Evolutionary conservation across 2,797 vertebrate species (phyloP).

Genomic region (Hydrocynus forskahlii): DNA sequence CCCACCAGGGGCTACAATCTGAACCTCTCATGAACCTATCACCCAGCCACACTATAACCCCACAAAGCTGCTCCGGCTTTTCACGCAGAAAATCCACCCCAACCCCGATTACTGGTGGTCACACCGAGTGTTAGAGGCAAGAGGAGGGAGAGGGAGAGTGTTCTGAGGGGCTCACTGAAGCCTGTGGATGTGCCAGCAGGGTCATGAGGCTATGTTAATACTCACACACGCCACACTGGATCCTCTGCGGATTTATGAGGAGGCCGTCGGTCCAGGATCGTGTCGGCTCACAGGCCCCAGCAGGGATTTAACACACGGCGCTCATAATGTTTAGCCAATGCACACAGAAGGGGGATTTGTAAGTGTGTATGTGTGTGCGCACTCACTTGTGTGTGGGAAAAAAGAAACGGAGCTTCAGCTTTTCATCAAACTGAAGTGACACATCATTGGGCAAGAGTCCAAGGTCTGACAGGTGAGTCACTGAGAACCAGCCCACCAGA

Average conservation of each 20-base stretch:
- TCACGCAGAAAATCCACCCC: constrained; percentile 14
- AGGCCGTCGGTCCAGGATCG: constrained; percentile 53
- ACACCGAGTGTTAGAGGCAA: constrained; percentile 18
- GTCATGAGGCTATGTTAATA: constrained; percentile 64
- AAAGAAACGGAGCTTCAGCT: background rate
- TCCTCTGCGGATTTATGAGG: constrained; percentile 63
- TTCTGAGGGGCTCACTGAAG: constrained; percentile 1
- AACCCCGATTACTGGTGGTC: constrained; percentile 32
- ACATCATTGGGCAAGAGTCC: background rate
- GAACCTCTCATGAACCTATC: constrained; percentile 66
- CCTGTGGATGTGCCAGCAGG: constrained; percentile 50
- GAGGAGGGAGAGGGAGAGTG: background rate
- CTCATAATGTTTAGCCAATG: constrained; percentile 47
- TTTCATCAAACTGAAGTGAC: background rate
- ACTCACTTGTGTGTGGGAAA: background rate
- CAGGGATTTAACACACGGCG: constrained; percentile 53
- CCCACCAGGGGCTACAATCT: constrained; percentile 33
- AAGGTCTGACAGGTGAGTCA: constrained; percentile 21
- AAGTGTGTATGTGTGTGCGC: background rate
- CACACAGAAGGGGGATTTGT: constrained; percentile 36
- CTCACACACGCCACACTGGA: constrained; percentile 63
- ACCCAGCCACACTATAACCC: constrained; percentile 14
- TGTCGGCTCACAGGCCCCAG: constrained; percentile 49
- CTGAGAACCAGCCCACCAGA: background rate
- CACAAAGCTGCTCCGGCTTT: constrained; percentile 24